A percentile compares a stretch with the other conserved stretches of the same genome.
phyloP scores from a whole-genome alignment of 2,797 vertebrate species.

The Intellagama lesueurii region DNA sequence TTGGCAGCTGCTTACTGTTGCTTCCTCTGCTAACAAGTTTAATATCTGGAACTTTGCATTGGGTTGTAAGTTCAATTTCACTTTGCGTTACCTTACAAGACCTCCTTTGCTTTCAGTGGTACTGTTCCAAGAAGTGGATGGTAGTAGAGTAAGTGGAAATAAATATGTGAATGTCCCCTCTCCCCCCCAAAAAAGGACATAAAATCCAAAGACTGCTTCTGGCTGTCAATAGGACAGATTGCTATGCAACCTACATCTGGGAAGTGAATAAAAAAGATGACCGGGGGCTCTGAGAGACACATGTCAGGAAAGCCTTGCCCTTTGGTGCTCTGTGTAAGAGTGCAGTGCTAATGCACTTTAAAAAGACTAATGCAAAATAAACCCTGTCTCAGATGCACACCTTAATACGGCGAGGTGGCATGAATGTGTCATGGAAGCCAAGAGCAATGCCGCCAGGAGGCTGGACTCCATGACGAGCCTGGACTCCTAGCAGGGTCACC shows the following conservation, averaged over 20 bases:
- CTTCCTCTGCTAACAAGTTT: neutral
- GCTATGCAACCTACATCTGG: conserved; percentile 28
- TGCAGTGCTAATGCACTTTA: neutral
- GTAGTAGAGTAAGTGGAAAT: neutral
- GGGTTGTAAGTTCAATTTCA: neutral
- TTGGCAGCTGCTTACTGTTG: too few relatives aligned
- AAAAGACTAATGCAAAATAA: neutral
- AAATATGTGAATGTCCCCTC: conserved; percentile 5
- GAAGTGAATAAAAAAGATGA: neutral
- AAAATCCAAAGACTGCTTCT: conserved; percentile 17
- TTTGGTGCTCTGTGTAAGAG: neutral
- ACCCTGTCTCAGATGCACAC: too few relatives aligned
- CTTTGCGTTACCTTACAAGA: neutral
- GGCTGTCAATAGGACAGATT: conserved; percentile 31
- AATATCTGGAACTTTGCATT: neutral
- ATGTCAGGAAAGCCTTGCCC: conserved; percentile 4
- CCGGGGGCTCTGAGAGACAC: neutral
- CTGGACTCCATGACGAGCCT: too few relatives aligned
- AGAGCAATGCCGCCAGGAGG: too few relatives aligned
- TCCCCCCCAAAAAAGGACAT: neutral
- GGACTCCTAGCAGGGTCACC: too few relatives aligned
- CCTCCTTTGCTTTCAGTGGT: neutral
- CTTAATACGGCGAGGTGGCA: too few relatives aligned
- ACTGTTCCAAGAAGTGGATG: neutral
- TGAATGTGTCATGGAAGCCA: too few relatives aligned